These are phyloP conservation scores for Acronicta alni DNA, from an alignment of 2,888 invertebrate genomes.

Conservation along the genomic window DNA sequence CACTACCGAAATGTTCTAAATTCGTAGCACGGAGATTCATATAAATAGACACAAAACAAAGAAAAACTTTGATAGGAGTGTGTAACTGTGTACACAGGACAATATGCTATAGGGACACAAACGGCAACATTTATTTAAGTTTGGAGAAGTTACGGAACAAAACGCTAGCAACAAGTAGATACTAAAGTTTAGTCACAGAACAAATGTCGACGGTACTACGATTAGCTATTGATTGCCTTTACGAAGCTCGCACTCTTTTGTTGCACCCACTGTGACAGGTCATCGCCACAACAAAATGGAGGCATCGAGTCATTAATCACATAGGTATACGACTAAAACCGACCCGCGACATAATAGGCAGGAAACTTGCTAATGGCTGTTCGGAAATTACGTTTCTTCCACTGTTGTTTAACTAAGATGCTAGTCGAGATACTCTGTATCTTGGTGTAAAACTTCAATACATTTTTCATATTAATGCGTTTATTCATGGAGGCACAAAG, in stretches of 20 bases:
- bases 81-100: conserved; percentile 16
- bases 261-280: conserved; percentile 73
- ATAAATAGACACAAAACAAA: conserved; percentile 26
- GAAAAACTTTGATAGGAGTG: conserved; percentile 36
- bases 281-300: conserved; percentile 73
- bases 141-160: conserved; percentile 27
- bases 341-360: conserved; percentile 71
- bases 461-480: conserved; percentile 39
- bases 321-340: conserved; percentile 75
- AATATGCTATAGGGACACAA: conserved; percentile 11
- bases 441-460: conserved; percentile 62
- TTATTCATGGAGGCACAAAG: conserved; percentile 51
- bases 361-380: conserved; percentile 80
- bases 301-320: conserved; percentile 82
- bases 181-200: conserved; percentile 22
- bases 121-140: conserved; percentile 31
- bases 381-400: conserved; percentile 80
- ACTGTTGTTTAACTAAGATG: conserved; percentile 65
- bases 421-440: conserved; percentile 50
- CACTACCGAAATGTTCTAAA: conserved; percentile 20
- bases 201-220: conserved; percentile 46
- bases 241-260: conserved; percentile 65
- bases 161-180: conserved; percentile 10
- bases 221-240: conserved; percentile 68
- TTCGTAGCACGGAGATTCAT: conserved; percentile 9